Base-by-base conservation (phyloP, 2,797 vertebrate genomes). In the Bucorvus abyssinicus region DNA sequence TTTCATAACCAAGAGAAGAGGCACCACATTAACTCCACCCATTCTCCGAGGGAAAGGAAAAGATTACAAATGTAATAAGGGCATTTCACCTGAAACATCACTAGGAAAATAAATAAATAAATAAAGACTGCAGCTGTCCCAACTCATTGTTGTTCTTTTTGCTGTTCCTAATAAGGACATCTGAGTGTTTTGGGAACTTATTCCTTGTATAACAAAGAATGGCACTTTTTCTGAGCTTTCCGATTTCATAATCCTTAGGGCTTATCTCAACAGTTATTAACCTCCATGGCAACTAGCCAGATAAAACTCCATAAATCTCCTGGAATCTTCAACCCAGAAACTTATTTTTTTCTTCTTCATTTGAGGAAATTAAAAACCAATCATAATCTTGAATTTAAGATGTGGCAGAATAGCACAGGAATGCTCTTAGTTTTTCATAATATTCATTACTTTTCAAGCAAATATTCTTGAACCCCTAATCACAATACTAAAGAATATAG, bases 181-280 rank as follows among this genome's bases (percentile, higher is more conserved):
- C 19, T 1, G 5, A 91, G 18, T 85, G 30, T 10, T 86, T 87
- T 80, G 49, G n/a, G 22, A 93, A 83, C 29, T 77, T 79, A 57
- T 7, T 82, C 12, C 44, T 71, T 84, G 44, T 13, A 36, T 79
- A 90, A 81, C 23, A 91, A 29, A 86, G 68, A 86, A 69, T 22
- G 27, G 4, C 7, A 64, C 8, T 78, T 96, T 83, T 90, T 40
- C 45, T 79, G n/a, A 67, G 52, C n/a, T 90, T 89, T 94, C 47
- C 90, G 86, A 86, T 86, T 63, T 86, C n/a, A 30, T 88, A 95
- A 87, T 94, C 80, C 88, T 87, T 76, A 52, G 61, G 50, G 27
- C 0, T 95, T 93, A 79, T 76, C 84, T 93, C 38, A 84, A 63
- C 17, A 90, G 80, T 88, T 94, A 95, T 93, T 90, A 93, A 86